These are phyloP conservation scores for Parapristionchus giblindavisi DNA, from an alignment of 2,888 invertebrate species.

Conservation along the genomic window DNA sequence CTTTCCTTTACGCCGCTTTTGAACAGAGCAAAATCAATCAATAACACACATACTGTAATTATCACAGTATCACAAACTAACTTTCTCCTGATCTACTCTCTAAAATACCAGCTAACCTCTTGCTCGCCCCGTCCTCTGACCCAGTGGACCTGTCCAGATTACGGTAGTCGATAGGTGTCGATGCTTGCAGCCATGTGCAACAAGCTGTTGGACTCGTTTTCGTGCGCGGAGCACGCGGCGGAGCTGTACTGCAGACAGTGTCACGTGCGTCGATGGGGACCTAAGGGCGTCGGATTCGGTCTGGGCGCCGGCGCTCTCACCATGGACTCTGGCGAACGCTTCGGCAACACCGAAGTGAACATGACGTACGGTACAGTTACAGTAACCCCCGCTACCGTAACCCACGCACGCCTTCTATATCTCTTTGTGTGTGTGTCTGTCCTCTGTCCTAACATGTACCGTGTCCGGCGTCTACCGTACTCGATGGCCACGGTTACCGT, in stretches of 20 bases:
- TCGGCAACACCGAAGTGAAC: constrained; percentile 74
- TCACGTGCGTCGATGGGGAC: constrained; percentile 89
- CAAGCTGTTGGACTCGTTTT: constrained; percentile 92
- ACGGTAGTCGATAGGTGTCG: not conserved
- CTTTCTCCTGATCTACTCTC: too few relatives aligned
- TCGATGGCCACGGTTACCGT: not conserved
- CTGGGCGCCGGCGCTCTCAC: constrained; percentile 95
- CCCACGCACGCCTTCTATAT: not conserved
- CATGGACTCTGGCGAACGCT: constrained; percentile 92
- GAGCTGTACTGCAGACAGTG: constrained; percentile 93
- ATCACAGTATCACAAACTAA: too few relatives aligned
- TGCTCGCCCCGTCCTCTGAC: not conserved
- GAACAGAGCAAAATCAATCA: too few relatives aligned
- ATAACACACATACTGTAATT: too few relatives aligned
- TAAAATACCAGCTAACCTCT: too few relatives aligned
- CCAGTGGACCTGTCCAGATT: not conserved
- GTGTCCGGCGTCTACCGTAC: constrained; percentile 30
- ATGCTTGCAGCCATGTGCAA: constrained; percentile 80
- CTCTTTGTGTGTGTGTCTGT: constrained; percentile 29
- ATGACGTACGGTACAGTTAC: constrained; percentile 65
- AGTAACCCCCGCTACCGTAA: constrained; percentile 11
- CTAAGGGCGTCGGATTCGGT: constrained; percentile 94
- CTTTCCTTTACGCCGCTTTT: too few relatives aligned
- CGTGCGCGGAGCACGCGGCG: constrained; percentile 90
- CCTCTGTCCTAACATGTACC: constrained; percentile 25